A percentile compares a stretch with the other conserved stretches of the same genome.
Evolutionary conservation across 1,140 invertebrate species (phyloP).

Genomic region (Olivierus martensii): DNA sequence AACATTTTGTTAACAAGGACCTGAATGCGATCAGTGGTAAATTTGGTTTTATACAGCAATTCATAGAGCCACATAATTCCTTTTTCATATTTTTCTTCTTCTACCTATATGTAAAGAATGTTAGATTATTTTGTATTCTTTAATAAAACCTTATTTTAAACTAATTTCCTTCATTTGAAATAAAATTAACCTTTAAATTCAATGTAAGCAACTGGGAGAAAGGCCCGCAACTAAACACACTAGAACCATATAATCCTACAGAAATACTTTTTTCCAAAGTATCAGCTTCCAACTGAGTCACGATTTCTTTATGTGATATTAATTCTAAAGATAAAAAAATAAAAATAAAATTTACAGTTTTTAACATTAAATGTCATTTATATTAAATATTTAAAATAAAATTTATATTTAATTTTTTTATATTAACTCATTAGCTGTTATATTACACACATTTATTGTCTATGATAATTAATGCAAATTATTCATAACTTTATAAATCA

Average conservation of each 20-base stretch:
- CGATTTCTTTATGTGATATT: conserved; percentile 44
- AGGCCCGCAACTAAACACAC: no score
- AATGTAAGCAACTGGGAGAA: no score
- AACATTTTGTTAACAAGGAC: conserved; percentile 52
- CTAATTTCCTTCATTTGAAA: no score
- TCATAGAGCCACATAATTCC: conserved; percentile 62
- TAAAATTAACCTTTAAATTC: no score
- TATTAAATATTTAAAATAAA: not conserved
- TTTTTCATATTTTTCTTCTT: conserved; percentile 55
- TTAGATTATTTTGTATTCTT: no score
- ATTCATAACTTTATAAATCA: no score
- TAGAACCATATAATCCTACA: no score
- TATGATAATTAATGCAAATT: no score
- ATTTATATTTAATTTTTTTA: not conserved
- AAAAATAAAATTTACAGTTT: not conserved
- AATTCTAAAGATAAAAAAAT: conserved; percentile 15
- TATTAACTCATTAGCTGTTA: no score
- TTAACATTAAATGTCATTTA: no score
- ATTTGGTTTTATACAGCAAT: conserved; percentile 51
- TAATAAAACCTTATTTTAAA: no score
- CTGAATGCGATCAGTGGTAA: conserved; percentile 55
- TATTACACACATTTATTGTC: no score
- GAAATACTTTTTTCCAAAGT: conserved; percentile 27
- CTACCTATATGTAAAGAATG: conserved; percentile 39
- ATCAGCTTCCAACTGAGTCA: conserved; percentile 57